Base-by-base conservation (phyloP, 2,797 vertebrate genomes). In the Chrysocyon brachyurus region DNA sequence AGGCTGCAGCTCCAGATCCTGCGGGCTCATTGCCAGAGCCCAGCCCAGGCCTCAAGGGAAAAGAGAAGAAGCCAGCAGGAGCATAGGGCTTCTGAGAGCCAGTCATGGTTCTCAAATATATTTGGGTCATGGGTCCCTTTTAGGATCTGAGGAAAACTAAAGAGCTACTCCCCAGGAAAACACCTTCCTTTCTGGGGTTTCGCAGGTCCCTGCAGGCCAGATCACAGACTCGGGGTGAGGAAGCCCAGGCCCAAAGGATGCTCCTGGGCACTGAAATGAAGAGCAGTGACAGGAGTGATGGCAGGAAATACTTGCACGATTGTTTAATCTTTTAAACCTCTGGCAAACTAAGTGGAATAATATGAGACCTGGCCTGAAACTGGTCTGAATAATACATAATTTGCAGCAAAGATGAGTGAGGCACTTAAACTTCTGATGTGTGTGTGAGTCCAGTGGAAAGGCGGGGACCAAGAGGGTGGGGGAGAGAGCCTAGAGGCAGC, bases 301-400 rank as follows among this genome's bases (percentile, higher is more conserved):
- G 54, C 49, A 77, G 94, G 90, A 96, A 96, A 93, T 73, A 73
- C 17, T 82, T 85, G 59, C 88, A 93, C 31, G 52, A 68, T 66
- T 90, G 64, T 73, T 92, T 87, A 90, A 96, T 68, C 54, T 77
- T 91, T 96, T 92, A 95, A 97, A 87, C 70, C 61, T 87, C 85
- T 94, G 87, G 81, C 56, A 96, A 85, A 70, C 36, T 90, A 61
- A 88, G 56, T 57, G 77, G 59, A 79, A 96, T 93, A 93, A 81
- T 84, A 96, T 40, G 61, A 97, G 88, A 68, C 26, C 92, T 87
- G 81, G 64, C 19, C 72, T 63, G 73, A 93, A 93, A 86, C 12
- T n/a, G 31, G 64, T 75, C 77, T 79, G 82, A 94, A 90, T 92
- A 95, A 97, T 33, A 90, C 33, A 78, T 92, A 59, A 94, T 95